Percentiles rank a stretch among this genome's conserved stretches.
phyloP scores from a whole-genome alignment of 2,113 vertebrate genomes.

The Hypocryptadius cinnamomeus region DNA sequence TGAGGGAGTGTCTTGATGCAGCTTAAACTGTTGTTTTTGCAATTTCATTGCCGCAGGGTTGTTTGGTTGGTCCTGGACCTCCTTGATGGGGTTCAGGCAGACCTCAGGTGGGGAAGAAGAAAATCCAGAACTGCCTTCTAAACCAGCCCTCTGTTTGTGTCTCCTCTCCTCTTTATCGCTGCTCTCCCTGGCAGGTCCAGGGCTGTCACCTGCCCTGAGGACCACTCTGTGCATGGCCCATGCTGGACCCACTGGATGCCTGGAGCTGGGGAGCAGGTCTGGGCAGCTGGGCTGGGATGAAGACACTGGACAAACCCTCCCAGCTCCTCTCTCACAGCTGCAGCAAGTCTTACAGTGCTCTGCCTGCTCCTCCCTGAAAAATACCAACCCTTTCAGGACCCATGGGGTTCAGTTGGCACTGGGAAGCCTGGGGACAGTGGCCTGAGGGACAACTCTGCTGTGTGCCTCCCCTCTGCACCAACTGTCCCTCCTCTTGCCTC shows the following conservation, averaged over 20 bases:
- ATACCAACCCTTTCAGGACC: not conserved
- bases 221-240: not conserved
- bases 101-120: not conserved
- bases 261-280: not conserved
- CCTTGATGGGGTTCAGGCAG: not conserved
- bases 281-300: not conserved
- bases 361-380: not conserved
- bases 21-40: not conserved
- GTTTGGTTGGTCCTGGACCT: not conserved
- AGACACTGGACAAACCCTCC: fast-evolving
- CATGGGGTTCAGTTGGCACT: not conserved
- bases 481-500: not conserved
- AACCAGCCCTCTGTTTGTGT: not conserved
- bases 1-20: not conserved
- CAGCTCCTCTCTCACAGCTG: not conserved
- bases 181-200: not conserved
- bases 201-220: not conserved
- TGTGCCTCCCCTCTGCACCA: not conserved
- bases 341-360: not conserved
- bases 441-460: not conserved
- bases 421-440: not conserved
- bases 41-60: not conserved
- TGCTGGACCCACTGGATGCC: fast-evolving
- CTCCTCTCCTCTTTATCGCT: not conserved
- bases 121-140: not conserved